Evolutionary conservation across 2,888 invertebrate genomes (phyloP).

Genomic region (Spodoptera exigua): DNA sequence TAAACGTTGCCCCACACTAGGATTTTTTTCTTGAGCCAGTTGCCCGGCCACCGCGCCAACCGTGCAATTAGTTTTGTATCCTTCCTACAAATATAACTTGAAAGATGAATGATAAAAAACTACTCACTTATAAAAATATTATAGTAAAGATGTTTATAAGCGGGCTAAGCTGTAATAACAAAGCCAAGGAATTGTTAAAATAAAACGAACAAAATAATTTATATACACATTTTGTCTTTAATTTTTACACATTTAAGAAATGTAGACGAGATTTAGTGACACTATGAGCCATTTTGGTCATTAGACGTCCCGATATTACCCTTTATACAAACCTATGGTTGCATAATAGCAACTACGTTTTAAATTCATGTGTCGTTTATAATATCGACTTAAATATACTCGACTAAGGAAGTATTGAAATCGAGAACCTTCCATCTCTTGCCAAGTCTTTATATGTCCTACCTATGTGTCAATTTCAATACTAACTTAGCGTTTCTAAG

Average conservation of each 20-base stretch:
- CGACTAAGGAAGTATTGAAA: slow-evolving; percentile 23
- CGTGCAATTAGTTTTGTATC: too few relatives aligned
- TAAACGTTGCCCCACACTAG: too few relatives aligned
- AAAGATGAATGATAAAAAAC: too few relatives aligned
- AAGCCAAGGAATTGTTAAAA: not conserved
- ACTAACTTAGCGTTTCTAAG: slow-evolving; percentile 35
- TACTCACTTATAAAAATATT: too few relatives aligned
- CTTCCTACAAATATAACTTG: too few relatives aligned
- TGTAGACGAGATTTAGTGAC: slow-evolving; percentile 65
- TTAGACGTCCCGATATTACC: slow-evolving; percentile 54
- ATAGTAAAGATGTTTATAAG: too few relatives aligned
- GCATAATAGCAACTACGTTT: slow-evolving; percentile 50
- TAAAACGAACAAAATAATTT: slow-evolving; percentile 41
- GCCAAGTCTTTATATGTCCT: too few relatives aligned
- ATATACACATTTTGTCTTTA: slow-evolving; percentile 74
- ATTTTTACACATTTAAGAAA: slow-evolving; percentile 70
- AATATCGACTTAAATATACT: slow-evolving; percentile 47
- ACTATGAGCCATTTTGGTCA: slow-evolving; percentile 49
- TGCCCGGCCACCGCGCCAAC: too few relatives aligned
- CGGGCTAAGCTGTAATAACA: too few relatives aligned
- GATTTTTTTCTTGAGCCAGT: too few relatives aligned
- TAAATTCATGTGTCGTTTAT: slow-evolving; percentile 55
- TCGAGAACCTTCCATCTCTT: slow-evolving; percentile 4
- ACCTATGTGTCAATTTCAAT: slow-evolving; percentile 9
- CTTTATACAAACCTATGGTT: slow-evolving; percentile 58